Evolutionary conservation across 2,888 invertebrate genomes (phyloP).

Genomic region (Crepidodera aurea): DNA sequence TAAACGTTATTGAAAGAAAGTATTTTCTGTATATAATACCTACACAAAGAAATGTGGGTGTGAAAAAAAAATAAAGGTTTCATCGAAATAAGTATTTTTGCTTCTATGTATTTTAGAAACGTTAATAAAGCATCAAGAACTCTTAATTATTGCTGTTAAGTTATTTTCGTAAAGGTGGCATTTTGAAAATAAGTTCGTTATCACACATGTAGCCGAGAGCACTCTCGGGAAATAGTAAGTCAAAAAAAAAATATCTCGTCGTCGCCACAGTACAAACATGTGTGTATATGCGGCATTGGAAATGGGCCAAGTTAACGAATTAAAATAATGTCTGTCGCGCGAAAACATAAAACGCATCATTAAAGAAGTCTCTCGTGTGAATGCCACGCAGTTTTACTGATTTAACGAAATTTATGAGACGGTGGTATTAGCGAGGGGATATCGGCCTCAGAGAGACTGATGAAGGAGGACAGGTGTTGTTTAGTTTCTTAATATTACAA

Average conservation of each 20-base stretch:
- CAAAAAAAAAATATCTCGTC: conserved; percentile 42
- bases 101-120: conserved; percentile 9
- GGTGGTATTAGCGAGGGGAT: conserved; percentile 46
- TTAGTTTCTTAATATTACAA: background rate
- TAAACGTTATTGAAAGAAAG: too few relatives aligned
- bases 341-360: conserved; percentile 63
- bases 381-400: conserved; percentile 59
- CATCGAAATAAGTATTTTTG: conserved; percentile 7
- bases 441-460: conserved; percentile 37
- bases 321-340: conserved; percentile 63
- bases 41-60: background rate
- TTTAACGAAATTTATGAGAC: conserved; percentile 58
- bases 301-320: conserved; percentile 58
- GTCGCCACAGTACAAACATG: conserved; percentile 52
- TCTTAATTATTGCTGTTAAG: conserved; percentile 40
- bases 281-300: conserved; percentile 55
- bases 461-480: conserved; percentile 49
- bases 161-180: conserved; percentile 46
- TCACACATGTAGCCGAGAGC: conserved; percentile 46
- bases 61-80: background rate
- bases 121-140: conserved; percentile 32
- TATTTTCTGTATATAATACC: too few relatives aligned
- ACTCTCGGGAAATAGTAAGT: conserved; percentile 28
- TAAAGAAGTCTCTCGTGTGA: conserved; percentile 61
- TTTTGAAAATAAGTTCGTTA: conserved; percentile 55